phyloP scores from a whole-genome alignment of 2,113 vertebrate species.

The Apteryx mantelli region DNA sequence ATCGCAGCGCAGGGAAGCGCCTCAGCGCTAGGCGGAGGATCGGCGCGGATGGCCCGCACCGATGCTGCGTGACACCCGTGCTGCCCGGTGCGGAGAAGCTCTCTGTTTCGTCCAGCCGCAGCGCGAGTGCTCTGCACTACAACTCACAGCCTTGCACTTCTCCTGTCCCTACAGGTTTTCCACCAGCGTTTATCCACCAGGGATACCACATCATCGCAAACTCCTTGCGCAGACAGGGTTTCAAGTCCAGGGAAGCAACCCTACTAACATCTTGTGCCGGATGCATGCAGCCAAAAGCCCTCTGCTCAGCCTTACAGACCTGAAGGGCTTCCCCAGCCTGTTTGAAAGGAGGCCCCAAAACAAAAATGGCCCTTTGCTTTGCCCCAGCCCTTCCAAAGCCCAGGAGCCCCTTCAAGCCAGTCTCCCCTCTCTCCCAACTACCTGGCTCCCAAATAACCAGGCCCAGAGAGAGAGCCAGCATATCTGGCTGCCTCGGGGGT shows the following conservation, averaged over 20 bases:
- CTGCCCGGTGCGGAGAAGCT: no score
- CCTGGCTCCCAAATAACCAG: background rate
- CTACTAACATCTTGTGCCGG: background rate
- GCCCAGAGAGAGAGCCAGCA: background rate
- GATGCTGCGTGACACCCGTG: no score
- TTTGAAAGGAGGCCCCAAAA: background rate
- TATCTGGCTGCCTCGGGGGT: background rate
- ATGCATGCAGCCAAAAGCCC: no score
- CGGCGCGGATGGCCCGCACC: accelerated
- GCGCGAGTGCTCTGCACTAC: background rate
- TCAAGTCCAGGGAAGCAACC: background rate
- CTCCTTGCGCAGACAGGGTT: background rate
- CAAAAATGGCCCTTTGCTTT: background rate
- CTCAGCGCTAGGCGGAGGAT: background rate
- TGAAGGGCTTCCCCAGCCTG: no score
- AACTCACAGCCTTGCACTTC: background rate
- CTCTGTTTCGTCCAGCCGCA: background rate
- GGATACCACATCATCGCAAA: background rate
- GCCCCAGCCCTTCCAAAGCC: background rate
- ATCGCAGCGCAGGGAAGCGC: accelerated
- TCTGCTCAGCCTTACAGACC: background rate
- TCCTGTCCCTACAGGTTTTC: background rate
- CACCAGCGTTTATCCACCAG: background rate
- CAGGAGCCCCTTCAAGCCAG: background rate
- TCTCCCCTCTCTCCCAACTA: background rate